phyloP scores from a whole-genome alignment of 2,888 invertebrate genomes.

The Euzophera pinguis region DNA sequence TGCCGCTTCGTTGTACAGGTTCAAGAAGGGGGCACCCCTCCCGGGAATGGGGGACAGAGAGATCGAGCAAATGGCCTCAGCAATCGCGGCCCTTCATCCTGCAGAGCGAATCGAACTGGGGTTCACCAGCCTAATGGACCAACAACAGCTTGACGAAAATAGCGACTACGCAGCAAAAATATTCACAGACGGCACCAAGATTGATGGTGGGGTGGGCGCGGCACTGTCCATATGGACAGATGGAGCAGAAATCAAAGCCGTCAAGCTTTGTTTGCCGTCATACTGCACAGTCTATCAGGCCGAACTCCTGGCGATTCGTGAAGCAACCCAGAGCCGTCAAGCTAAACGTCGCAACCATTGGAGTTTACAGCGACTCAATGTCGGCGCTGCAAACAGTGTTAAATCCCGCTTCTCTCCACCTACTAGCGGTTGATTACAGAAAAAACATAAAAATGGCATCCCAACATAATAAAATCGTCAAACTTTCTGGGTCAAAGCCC shows the following conservation, averaged over 20 bases:
- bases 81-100: conserved; percentile 15
- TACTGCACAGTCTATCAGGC: conserved; percentile 25
- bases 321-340: conserved; percentile 1
- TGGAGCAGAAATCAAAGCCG: neutral
- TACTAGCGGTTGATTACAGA: neutral
- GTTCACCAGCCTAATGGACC: conserved; percentile 9
- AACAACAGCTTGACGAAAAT: neutral
- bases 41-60: too few species aligned
- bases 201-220: conserved; percentile 21
- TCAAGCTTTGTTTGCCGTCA: conserved; percentile 13
- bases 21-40: too few species aligned
- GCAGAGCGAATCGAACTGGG: neutral
- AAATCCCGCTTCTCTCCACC: conserved; percentile 3
- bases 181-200: conserved; percentile 22
- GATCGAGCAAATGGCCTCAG: neutral
- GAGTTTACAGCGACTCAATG: conserved; percentile 17
- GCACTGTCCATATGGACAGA: conserved; percentile 16
- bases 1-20: neutral
- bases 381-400: conserved; percentile 13
- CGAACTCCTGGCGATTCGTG: conserved; percentile 18
- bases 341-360: neutral
- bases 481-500: neutral
- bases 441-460: neutral
- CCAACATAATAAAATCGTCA: neutral
- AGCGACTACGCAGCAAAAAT: neutral